Base-by-base conservation (phyloP, 92 coral and sea anemone genomes). In the Siderastrea radians region DNA sequence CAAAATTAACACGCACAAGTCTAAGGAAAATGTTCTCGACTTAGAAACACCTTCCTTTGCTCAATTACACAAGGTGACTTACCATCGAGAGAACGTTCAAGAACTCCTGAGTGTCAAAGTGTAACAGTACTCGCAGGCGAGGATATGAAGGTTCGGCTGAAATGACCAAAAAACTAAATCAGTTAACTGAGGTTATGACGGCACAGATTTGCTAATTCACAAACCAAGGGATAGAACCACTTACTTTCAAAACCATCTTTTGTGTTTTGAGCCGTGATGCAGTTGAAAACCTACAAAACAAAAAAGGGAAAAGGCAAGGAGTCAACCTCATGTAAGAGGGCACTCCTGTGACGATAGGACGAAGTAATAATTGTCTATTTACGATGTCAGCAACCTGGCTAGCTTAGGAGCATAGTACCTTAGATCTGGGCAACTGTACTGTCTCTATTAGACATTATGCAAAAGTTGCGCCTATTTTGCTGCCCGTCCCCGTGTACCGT, bases 41-140 rank as follows among this genome's bases (percentile, higher is more conserved):
- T 64, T 7, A 26, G 60, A 47, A 74, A 74, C 54, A 47, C 57
- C 16, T 26, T 26, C 38, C 38, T 26, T 55, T 6, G 12, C 2
- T 55, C 61, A 55, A 55, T 55, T 8, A 55, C 9, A 55, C 47
- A 7, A 1, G 1, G 11, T 19, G 48, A 5, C 96, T 92, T 89
- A 97, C 99, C 97, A 97, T 68, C 6, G 99, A 95, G 47, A 97
- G 93, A 51, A 97, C 99, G 63, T 97, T 97, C 77, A 97, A 70
- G 81, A 97, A 97, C 86, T 97, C 99, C 50, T 90, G 97, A 0
- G 98, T 95, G 87, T 95, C 97, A 86, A 95, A 97, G 49, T 94
- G 92, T 50, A 97, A 80, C 68, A 97, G 78, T 1, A 88, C 91
- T 82, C 98, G 80, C 62, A 97, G 66, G 53, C 94, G 93, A 19